Base-by-base conservation (phyloP, 2,113 vertebrate species). In the Todiramphus saurophagus region DNA sequence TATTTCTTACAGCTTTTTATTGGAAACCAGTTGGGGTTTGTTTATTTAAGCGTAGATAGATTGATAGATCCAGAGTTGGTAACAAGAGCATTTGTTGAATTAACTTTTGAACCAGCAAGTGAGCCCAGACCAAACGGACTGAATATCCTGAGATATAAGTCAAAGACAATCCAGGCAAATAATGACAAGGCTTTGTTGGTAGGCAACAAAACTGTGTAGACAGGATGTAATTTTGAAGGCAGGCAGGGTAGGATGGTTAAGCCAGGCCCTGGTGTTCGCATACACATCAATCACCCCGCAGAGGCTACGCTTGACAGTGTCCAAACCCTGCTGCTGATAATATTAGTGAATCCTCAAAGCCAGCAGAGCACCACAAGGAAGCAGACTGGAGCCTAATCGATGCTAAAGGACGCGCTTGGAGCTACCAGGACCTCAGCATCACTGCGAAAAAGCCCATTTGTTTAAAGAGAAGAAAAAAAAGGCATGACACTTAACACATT, bases 391-490 rank as follows among this genome's bases (percentile, higher is more conserved):
- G 79, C 74, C 84, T 59, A 23, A 20, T 93, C 41, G 3, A 9
- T 96, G 95, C 92, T 73, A 56, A 48, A 31, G 70, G 93, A 96
- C 39, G 48, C 84, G 33, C 30, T 69, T 19, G 24, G 73, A 33
- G 41, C 5, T 48, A 53, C 78, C 94, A 41, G 96, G 70, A 89
- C 83, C 86, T 94, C 58, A 25, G 90, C 69, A 41, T 77, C 90
- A 63, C 90, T 41, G 83, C 19, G 25, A 7, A 74, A 74, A 74
- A 30, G 56, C 86, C 83, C 92, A 97, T 98, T 97, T 97, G 90
- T 97, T 96, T 78, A n/a, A 74, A 72, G 89, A 51, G 64, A 83
- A 91, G 89, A 93, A 96, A 93, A 51, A 85, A 93, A 93, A 95
- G 84, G 81, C 97, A 43, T 94, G 96, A 92, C 95, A 96, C 77